Evolutionary conservation across 2,113 vertebrate species (phyloP).

Genomic region (Malurus elegans): DNA sequence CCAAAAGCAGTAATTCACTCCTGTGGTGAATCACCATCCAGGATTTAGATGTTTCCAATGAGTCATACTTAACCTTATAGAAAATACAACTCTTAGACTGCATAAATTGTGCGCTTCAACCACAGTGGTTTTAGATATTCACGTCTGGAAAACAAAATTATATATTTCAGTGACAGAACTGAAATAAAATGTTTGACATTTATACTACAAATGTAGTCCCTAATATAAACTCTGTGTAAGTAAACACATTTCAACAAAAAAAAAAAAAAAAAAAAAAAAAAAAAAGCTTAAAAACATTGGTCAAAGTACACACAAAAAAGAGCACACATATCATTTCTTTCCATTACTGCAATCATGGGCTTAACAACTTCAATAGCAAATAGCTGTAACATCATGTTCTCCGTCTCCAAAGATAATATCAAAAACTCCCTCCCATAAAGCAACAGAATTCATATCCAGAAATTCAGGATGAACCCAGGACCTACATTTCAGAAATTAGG

Average conservation of each 20-base stretch:
- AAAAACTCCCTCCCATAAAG: not conserved
- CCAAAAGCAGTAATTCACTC: slow-evolving; percentile 27
- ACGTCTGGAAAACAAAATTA: slow-evolving; percentile 7
- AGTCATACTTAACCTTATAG: slow-evolving; percentile 55
- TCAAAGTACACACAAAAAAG: not conserved
- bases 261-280: too few species aligned
- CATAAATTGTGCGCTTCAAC: slow-evolving; percentile 8
- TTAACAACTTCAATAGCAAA: not conserved
- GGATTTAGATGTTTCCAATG: slow-evolving; percentile 48
- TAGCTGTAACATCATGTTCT: not conserved
- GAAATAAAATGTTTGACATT: not conserved
- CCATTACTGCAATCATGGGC: not conserved
- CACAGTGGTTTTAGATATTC: not conserved
- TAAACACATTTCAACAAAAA: too few species aligned
- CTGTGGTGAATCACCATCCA: slow-evolving; percentile 38
- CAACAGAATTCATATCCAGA: not conserved
- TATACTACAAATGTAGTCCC: not conserved
- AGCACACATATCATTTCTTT: not conserved
- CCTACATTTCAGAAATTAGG: not conserved
- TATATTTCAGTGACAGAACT: not conserved
- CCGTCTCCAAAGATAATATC: not conserved
- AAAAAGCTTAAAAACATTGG: not conserved
- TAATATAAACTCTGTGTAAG: not conserved
- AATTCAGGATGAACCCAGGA: not conserved
- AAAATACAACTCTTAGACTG: not conserved